Conservation (phyloP, 1,140 invertebrate genomes). For the Achroia grisella region DNA sequence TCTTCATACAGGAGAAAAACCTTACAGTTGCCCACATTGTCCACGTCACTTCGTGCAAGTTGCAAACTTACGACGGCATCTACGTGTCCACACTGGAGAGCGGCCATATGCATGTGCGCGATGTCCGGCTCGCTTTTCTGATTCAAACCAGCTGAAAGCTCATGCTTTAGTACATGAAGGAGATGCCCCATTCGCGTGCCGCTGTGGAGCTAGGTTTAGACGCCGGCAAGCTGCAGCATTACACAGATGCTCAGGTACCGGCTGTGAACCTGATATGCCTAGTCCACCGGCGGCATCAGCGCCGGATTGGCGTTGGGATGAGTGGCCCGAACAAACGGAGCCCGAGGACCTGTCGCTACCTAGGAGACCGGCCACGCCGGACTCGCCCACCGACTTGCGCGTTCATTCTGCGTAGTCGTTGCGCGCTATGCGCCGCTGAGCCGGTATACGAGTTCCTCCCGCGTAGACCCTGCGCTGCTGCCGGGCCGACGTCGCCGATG, state of each 20-base stretch:
- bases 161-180: constrained; percentile 92
- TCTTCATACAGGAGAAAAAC: constrained; percentile 94
- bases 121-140: constrained; percentile 92
- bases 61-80: constrained; percentile 93
- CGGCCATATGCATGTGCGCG: constrained; percentile 93
- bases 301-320: constrained; percentile 61
- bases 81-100: constrained; percentile 96
- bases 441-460: constrained; percentile 75
- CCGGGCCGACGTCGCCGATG: constrained; percentile 6
- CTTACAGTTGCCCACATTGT: constrained; percentile 93
- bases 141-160: constrained; percentile 95
- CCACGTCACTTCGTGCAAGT: constrained; percentile 95
- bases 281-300: constrained; percentile 48
- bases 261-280: constrained; percentile 42
- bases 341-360: constrained; percentile 84
- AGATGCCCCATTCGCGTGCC: constrained; percentile 90
- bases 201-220: constrained; percentile 85
- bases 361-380: constrained; percentile 57
- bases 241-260: constrained; percentile 82
- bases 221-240: constrained; percentile 88
- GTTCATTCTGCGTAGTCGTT: constrained; percentile 61
- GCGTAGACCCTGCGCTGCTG: constrained; percentile 51
- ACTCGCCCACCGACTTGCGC: constrained; percentile 61
- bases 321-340: constrained; percentile 87
- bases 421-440: constrained; percentile 53